phyloP scores from a whole-genome alignment of 2,113 vertebrate genomes.

The Mystacornis crossleyi region DNA sequence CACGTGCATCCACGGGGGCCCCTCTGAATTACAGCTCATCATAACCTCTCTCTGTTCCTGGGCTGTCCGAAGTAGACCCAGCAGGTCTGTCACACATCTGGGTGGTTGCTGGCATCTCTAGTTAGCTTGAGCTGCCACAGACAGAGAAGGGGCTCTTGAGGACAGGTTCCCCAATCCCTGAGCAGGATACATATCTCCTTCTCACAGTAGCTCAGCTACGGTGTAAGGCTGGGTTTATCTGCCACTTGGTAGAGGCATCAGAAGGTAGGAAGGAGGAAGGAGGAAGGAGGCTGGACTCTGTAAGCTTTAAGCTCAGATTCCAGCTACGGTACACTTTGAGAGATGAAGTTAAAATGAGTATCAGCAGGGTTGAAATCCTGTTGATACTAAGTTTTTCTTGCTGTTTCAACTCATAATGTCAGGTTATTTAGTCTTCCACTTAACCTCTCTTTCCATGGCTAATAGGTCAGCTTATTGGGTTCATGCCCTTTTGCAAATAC shows the following conservation, averaged over 20 bases:
- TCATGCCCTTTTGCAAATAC: background rate
- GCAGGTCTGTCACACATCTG: background rate
- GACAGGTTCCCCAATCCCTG: background rate
- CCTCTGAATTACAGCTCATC: background rate
- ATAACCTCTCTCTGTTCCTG: background rate
- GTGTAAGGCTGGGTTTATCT: background rate
- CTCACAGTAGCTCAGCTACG: background rate
- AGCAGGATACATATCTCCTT: background rate
- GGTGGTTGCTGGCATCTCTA: background rate
- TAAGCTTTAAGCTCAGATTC: background rate
- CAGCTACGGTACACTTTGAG: background rate
- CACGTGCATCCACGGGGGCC: fast-evolving
- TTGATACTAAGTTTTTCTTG: background rate
- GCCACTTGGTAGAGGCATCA: background rate
- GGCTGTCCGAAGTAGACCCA: background rate
- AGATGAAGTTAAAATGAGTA: background rate
- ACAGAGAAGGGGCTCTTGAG: background rate
- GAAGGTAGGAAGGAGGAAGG: background rate
- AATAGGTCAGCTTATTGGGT: conserved; percentile 5
- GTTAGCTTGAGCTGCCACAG: background rate
- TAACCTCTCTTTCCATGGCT: background rate
- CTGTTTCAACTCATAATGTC: background rate
- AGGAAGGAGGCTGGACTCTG: background rate
- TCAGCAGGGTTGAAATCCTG: background rate
- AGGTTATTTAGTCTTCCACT: conserved; percentile 4